These are phyloP conservation scores for Taeniopygia guttata DNA, from an alignment of 2,797 vertebrate genomes.

Conservation along the genomic window DNA sequence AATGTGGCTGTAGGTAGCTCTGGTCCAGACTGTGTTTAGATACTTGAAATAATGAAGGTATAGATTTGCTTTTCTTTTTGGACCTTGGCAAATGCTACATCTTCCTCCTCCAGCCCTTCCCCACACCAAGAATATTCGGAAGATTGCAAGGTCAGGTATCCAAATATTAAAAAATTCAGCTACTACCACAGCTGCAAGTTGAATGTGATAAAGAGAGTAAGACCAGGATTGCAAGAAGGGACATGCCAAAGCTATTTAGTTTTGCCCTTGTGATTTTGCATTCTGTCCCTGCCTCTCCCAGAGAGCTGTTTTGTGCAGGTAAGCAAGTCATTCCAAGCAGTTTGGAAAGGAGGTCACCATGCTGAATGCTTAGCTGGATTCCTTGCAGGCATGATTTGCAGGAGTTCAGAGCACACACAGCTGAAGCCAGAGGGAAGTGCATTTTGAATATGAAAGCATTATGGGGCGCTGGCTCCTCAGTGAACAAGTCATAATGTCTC, in stretches of 20 bases:
- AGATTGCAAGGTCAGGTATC: not conserved
- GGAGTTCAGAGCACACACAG: not conserved
- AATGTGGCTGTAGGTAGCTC: not conserved
- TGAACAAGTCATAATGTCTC: not conserved
- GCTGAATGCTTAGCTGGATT: not conserved
- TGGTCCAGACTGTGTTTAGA: not conserved
- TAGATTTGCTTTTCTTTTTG: not conserved
- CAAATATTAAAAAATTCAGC: not conserved
- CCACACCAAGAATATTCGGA: not conserved
- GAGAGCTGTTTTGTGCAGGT: not conserved
- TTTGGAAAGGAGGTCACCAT: conserved; percentile 3
- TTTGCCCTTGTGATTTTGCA: not conserved
- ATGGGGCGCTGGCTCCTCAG: not conserved
- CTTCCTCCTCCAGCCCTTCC: not conserved
- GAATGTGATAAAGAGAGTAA: not conserved
- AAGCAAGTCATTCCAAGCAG: not conserved
- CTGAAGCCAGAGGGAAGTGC: not conserved
- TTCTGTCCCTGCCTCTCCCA: not conserved
- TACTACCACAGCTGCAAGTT: not conserved
- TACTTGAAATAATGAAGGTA: not conserved
- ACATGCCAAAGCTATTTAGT: not conserved
- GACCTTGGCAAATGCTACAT: not conserved
- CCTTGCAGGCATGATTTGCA: not conserved
- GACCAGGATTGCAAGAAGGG: not conserved
- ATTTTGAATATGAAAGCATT: not conserved